A percentile compares a stretch with the other conserved stretches of the same genome.
phyloP scores from a whole-genome alignment of 2,888 invertebrate species.

The Drosophila mimetica region DNA sequence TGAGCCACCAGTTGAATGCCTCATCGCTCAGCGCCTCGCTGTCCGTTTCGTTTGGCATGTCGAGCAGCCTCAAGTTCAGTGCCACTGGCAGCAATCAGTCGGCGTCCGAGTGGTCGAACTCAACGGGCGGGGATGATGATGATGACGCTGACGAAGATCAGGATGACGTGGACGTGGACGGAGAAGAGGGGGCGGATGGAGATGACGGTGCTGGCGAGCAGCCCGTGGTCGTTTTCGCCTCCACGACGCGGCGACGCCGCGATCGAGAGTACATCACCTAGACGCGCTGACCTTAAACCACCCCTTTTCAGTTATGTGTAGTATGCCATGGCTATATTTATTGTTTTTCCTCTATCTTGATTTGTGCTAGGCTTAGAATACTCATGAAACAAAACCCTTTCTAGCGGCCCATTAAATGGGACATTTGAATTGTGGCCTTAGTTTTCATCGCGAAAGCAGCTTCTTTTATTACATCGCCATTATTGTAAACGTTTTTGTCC shows the following conservation, averaged over 20 bases:
- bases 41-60: conserved; percentile 78
- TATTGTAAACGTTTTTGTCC: conserved; percentile 10
- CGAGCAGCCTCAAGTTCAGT: conserved; percentile 80
- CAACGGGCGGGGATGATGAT: conserved; percentile 71
- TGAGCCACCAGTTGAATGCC: conserved; percentile 76
- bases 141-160: conserved; percentile 54
- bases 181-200: conserved; percentile 38
- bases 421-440: conserved; percentile 63
- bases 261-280: conserved; percentile 81
- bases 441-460: conserved; percentile 52
- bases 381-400: conserved; percentile 56
- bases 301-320: conserved; percentile 6
- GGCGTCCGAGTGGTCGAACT: conserved; percentile 79
- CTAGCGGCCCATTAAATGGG: conserved; percentile 61
- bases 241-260: conserved; percentile 57
- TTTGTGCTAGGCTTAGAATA: conserved; percentile 51
- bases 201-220: conserved; percentile 43
- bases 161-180: conserved; percentile 46
- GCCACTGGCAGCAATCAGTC: conserved; percentile 75
- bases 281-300: conserved; percentile 33
- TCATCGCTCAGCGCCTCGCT: conserved; percentile 78
- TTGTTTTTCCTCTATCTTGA: conserved; percentile 17
- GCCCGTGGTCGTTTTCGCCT: conserved; percentile 55
- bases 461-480: conserved; percentile 45
- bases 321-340: conserved; percentile 16